phyloP scores from a whole-genome alignment of 1,140 invertebrate species.

The Drosophila asahinai region DNA sequence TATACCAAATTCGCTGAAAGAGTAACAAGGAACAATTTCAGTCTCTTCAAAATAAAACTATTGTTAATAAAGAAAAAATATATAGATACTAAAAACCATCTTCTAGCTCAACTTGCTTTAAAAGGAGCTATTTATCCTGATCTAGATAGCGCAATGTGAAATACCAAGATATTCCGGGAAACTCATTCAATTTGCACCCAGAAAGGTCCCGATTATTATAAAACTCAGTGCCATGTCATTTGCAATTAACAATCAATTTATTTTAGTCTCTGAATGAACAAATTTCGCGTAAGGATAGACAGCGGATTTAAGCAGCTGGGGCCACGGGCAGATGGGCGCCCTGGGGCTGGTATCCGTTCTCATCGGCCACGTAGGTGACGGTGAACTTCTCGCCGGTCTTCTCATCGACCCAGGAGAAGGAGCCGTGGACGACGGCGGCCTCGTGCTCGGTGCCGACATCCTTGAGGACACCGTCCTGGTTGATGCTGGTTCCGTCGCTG shows the following conservation, averaged over 20 bases:
- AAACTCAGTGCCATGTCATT: neutral
- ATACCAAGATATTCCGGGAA: neutral
- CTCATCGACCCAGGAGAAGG: constrained; percentile 44
- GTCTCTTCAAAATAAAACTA: neutral
- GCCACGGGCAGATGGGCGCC: constrained; percentile 88
- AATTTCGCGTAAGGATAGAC: constrained; percentile 21
- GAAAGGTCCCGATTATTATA: neutral
- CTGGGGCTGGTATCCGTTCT: constrained; percentile 89
- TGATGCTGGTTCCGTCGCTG: constrained; percentile 88
- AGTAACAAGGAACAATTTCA: too few relatives aligned
- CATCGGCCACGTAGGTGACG: constrained; percentile 68
- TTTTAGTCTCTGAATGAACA: constrained; percentile 29
- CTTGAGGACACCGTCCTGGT: constrained; percentile 36
- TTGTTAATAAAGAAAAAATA: neutral
- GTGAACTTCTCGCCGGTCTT: constrained; percentile 56
- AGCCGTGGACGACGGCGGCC: constrained; percentile 51
- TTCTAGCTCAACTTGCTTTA: neutral
- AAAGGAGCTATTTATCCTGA: neutral
- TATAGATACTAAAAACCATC: neutral
- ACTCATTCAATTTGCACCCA: neutral
- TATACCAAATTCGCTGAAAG: too few relatives aligned
- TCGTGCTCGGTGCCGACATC: constrained; percentile 54
- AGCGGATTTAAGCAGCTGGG: constrained; percentile 46
- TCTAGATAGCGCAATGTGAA: neutral
- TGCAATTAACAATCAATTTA: constrained; percentile 22